phyloP scores from a whole-genome alignment of 30 jellyfish, hydroid and myxozoan species.

The Aurelia coerulea region DNA sequence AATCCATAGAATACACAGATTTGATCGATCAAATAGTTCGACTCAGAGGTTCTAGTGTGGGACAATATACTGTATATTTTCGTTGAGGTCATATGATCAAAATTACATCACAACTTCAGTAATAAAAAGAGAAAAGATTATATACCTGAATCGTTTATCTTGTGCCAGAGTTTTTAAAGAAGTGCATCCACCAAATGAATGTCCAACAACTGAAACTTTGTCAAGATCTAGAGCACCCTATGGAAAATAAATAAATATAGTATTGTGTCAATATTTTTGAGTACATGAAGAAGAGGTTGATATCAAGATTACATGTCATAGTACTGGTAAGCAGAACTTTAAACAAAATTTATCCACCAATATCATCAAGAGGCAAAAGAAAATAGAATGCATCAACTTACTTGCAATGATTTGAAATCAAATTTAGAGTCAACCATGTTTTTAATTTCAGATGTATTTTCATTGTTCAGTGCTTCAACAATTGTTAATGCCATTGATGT shows the following conservation, averaged over 20 bases:
- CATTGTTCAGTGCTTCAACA: slow-evolving; percentile 53
- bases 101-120: no score
- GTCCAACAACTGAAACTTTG: slow-evolving; percentile 73
- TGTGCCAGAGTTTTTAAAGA: slow-evolving; percentile 58
- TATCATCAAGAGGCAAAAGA: no score
- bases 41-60: no score
- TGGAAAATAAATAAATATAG: background rate
- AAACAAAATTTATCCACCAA: no score
- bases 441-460: slow-evolving; percentile 5
- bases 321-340: no score
- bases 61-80: no score
- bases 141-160: slow-evolving; percentile 77
- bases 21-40: no score
- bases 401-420: slow-evolving; percentile 58
- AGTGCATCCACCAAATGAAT: slow-evolving; percentile 95
- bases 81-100: no score
- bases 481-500: slow-evolving; percentile 52
- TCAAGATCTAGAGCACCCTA: slow-evolving; percentile 76
- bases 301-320: no score
- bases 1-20: no score
- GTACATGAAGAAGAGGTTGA: background rate
- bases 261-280: background rate
- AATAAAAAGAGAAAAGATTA: background rate
- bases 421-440: slow-evolving; percentile 44
- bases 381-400: background rate